Evolutionary conservation across 2,888 invertebrate species (phyloP).

Genomic region (Scelioninae gen. 1): DNA sequence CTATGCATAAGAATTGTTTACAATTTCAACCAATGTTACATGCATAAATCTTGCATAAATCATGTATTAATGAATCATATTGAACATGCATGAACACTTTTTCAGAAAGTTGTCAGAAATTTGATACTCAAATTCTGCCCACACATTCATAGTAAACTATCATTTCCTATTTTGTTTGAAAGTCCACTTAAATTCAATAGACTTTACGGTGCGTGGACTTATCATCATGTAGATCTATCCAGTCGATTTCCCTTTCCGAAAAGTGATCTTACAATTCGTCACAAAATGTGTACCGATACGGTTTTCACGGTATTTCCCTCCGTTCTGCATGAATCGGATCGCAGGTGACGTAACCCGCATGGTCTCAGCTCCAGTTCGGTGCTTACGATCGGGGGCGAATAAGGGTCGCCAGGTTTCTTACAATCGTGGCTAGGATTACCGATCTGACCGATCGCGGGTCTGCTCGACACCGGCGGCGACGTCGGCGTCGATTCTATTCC

Average conservation of each 20-base stretch:
- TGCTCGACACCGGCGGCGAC: slow-evolving; percentile 46
- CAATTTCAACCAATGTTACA: too few species aligned
- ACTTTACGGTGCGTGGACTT: neutral
- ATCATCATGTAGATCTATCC: slow-evolving; percentile 35
- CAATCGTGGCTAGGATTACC: slow-evolving; percentile 48
- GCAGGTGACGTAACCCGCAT: slow-evolving; percentile 54
- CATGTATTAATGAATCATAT: too few species aligned
- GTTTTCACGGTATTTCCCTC: slow-evolving; percentile 58
- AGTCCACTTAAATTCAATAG: slow-evolving; percentile 1
- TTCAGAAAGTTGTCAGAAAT: too few species aligned
- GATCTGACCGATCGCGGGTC: slow-evolving; percentile 45
- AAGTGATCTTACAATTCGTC: slow-evolving; percentile 45
- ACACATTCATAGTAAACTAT: too few species aligned
- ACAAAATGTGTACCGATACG: slow-evolving; percentile 43
- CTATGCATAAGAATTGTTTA: too few species aligned
- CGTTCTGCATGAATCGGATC: slow-evolving; percentile 63
- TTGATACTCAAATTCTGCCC: too few species aligned
- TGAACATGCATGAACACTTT: too few species aligned
- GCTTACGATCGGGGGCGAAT: slow-evolving; percentile 58
- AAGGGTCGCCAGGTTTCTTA: slow-evolving; percentile 53
- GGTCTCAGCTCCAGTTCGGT: slow-evolving; percentile 46
- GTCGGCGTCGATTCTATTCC: slow-evolving; percentile 59
- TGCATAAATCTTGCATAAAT: too few species aligned
- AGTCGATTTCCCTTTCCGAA: slow-evolving; percentile 35
- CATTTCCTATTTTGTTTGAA: too few species aligned